Conservation (phyloP, 2,113 vertebrate genomes). For the Dipodomys merriami region DNA sequence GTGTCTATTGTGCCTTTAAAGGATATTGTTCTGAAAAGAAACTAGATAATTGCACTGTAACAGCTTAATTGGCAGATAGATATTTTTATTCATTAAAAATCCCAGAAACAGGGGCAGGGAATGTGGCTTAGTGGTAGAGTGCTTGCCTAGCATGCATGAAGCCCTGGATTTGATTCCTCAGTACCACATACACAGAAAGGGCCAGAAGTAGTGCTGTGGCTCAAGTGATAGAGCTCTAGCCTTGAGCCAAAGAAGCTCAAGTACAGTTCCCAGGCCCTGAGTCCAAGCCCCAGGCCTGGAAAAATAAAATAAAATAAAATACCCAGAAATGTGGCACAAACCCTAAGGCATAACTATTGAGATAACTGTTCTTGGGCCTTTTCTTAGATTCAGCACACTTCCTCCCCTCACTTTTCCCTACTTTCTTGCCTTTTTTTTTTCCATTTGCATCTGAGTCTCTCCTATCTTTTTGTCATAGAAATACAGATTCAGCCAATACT, state of each 20-base stretch:
- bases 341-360: neutral
- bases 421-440: neutral
- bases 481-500: neutral
- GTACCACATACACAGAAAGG: no score
- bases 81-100: neutral
- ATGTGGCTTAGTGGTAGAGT: no score
- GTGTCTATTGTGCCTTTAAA: neutral
- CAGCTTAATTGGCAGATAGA: neutral
- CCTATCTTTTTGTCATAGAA: slow-evolving; percentile 19
- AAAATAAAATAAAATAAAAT: neutral
- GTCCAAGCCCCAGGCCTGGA: no score
- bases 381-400: neutral
- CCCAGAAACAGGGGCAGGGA: no score
- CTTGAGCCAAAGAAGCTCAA: no score
- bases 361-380: neutral
- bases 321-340: neutral
- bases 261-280: no score
- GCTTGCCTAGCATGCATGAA: no score
- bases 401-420: neutral
- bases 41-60: neutral
- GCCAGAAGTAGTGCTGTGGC: no score
- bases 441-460: neutral
- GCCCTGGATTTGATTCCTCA: no score
- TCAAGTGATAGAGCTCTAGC: no score
- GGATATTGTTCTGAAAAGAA: neutral